Base-by-base conservation (phyloP, 2,888 invertebrate species). In the Julus scanicus region DNA sequence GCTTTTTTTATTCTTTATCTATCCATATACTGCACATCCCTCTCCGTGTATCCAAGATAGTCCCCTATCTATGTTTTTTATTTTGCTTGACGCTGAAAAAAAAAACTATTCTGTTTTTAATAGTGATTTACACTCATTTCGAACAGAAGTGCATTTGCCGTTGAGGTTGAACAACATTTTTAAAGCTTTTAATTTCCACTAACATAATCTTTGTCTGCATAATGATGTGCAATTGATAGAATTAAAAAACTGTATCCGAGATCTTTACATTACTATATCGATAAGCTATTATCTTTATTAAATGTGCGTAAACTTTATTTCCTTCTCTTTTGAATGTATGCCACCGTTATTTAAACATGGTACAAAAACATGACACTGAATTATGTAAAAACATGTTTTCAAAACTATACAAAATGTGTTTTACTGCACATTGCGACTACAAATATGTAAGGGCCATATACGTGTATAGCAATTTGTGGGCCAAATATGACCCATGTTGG, bases 1-100 rank as follows among this genome's bases (percentile, higher is more conserved):
- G 49, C 5, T 63, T 71, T 71, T 71, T 63, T 29, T 71, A 71
- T 71, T 29, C 71, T 71, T 71, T 71, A 71, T 71, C 71, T 71
- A 29, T 71, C 71, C 71, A 29, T 29, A 71, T 71, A 71, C 71
- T 71, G 29, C 29, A 71, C 29, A 29, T 71, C n/a, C 29, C 71
- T 71, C 29, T 29, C 71, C 3, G n/a, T 29, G 71, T 29, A n/a
- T 71, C 11, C 71, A 71, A 71, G 71, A 71, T 71, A 29, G 29
- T 71, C 71, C 29, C 71, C 63, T 63, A 63, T 71, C 29, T 71
- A 9, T n/a, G 13, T 71, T 71, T 63, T 71, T 71, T n/a, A 29
- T 71, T 71, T 71, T 63, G 6, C 53, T 63, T 71, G 29, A 37
- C 13, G 71, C 11, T 71, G 71, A 13, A n/a, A 29, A 29, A 29